Base-by-base conservation (phyloP, 2,797 vertebrate species). In the Bufotes viridis region DNA sequence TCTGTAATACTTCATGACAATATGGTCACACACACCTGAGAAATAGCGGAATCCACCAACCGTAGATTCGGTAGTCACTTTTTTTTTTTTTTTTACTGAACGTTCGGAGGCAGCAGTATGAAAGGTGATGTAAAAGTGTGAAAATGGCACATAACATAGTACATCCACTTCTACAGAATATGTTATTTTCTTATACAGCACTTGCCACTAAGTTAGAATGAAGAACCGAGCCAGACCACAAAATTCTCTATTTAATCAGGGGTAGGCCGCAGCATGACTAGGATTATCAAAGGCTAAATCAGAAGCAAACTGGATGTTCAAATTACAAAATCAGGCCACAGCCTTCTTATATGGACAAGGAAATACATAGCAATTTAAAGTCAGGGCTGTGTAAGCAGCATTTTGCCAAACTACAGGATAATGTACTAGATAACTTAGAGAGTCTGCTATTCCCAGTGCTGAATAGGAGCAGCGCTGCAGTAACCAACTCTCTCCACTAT, bases 201-300 rank as follows among this genome's bases (percentile, higher is more conserved):
- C 61, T 24, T 79, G 55, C 74, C 65, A 79, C 53, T 24, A 70
- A 76, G 79, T 82, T 79, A 67, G 74, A 86, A 81, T 76, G 63
- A 72, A 76, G 83, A 89, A 60, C 61, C n/a, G 80, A 89, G 84
- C 88, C 88, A 89, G 88, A 89, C 84, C 88, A 87, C 88, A 89
- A 78, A 89, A 78, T 79, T 70, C 53, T 82, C 72, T 70, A 67
- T 86, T 78, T 86, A 86, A 87, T 89, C 63, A 72, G 84, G 84
- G 84, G 80, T 89, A 89, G 84, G 88, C 84, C 88, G 51, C 88
- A 87, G 84, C 84, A 82, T 89, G 88, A 70, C 72, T 70, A 63
- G 88, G 88, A 89, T 89, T 89, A 86, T 82, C 84, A 82, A 79
- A 86, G 85, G 53, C 79, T 86, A 79, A 89, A 89, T 89, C 74